Percentiles rank a stretch among this genome's conserved stretches.
Evolutionary conservation across 2,113 vertebrate genomes (phyloP).

Genomic region (Limanda limanda): DNA sequence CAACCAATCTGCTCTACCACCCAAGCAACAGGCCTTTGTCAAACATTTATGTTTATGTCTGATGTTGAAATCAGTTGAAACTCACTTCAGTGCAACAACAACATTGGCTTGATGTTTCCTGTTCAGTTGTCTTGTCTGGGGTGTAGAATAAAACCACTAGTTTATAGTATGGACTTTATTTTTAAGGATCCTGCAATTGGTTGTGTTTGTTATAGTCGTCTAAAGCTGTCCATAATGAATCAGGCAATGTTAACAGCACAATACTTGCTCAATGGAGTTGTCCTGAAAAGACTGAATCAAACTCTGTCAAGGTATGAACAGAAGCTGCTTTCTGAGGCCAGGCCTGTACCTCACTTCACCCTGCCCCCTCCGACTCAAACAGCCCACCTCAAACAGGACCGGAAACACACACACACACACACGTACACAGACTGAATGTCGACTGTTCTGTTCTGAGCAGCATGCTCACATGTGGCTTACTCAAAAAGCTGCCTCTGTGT

Average conservation of each 20-base stretch:
- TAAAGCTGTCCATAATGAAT: not conserved
- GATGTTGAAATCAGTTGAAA: not conserved
- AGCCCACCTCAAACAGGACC: not conserved
- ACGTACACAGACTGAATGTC: conserved; percentile 1
- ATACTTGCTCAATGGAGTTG: not conserved
- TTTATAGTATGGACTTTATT: not conserved
- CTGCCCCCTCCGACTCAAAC: not conserved
- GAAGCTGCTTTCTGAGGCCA: conserved; percentile 51
- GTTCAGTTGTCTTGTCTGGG: not conserved
- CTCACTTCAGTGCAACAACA: not conserved
- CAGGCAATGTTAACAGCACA: not conserved
- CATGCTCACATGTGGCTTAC: conserved; percentile 37
- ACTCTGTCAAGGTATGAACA: conserved; percentile 52
- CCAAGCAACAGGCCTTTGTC: not conserved
- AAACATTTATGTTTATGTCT: not conserved
- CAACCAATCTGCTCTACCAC: not conserved
- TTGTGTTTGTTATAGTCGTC: not conserved
- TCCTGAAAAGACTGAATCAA: conserved; percentile 31
- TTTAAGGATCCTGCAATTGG: not conserved
- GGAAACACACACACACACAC: conserved; percentile 24
- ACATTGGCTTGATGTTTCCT: not conserved
- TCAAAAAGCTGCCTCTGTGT: conserved; percentile 53
- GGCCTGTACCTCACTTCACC: not conserved
- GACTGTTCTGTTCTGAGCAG: not conserved
- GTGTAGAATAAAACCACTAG: too few relatives aligned